These are phyloP conservation scores for Cyprinus carpio DNA, from an alignment of 2,113 vertebrate species.

Conservation along the genomic window DNA sequence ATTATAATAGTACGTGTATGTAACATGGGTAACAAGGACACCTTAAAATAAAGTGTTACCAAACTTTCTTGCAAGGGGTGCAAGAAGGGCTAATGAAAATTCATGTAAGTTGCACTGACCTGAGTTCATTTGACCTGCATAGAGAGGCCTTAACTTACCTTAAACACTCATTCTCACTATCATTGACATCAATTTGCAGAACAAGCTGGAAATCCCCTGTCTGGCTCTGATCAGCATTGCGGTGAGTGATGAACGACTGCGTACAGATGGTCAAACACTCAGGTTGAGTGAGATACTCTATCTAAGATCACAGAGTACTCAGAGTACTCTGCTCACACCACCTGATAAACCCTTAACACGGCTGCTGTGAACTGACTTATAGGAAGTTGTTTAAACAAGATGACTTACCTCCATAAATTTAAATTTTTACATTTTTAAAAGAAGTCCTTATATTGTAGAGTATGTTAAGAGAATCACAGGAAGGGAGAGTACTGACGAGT, in stretches of 20 bases:
- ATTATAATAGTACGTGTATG: too few relatives aligned
- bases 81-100: neutral
- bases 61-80: neutral
- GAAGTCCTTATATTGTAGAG: neutral
- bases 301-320: neutral
- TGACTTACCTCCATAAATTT: neutral
- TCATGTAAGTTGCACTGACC: neutral
- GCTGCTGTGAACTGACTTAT: neutral
- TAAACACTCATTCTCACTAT: constrained; percentile 23
- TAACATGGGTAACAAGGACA: neutral
- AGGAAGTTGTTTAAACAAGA: neutral
- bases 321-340: neutral
- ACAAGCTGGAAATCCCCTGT: constrained; percentile 42
- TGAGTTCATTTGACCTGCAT: neutral
- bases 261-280: constrained; percentile 30
- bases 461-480: neutral
- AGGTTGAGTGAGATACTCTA: constrained; percentile 8
- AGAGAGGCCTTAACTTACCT: neutral
- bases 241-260: neutral
- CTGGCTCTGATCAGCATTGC: neutral
- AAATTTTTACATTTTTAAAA: constrained; percentile 2
- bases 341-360: neutral
- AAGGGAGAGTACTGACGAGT: neutral
- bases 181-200: constrained; percentile 33
- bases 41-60: too few relatives aligned